Evolutionary conservation across 2,113 vertebrate species (phyloP), one percentile per base, ranked within the genome.

Genomic region (Hypanus sabinus): DNA sequence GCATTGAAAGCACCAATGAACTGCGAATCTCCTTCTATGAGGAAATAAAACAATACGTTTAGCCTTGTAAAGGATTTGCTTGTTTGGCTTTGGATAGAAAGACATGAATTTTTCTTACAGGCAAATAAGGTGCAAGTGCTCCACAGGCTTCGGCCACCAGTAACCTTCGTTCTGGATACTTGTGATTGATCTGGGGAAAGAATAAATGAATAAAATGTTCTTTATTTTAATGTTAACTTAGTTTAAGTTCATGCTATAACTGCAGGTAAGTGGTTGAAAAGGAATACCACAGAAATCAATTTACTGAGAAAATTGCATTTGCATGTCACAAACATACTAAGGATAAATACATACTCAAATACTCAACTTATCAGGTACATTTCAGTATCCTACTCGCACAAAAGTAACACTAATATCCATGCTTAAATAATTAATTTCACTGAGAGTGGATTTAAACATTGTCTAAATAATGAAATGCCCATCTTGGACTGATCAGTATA

Each of bases 71-170:
- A 18, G 30, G 6, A 83, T 30, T 90, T 68, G 3, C 7, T 90
- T 0, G 0, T 16, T 65, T 27, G 11, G 57, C 33, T 70, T 33
- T 60, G 68, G 83, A 94, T 20, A 76, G 33, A 73, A 93, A 77
- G 36, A 14, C 81, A 85, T 20, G 18, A 27, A 81, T 0, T 94
- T 94, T 91, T 97, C 98, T 98, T 97, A 99, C 99, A 95, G 99
- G 99, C 96, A 99, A 97, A 94, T 99, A 99, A 62, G 99, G 99
- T 95, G 98, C 99, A 95, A 99, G 95, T 20, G 99, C 99, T 95
- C 99, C 99, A 96, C 99, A 99, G 91, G 99, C 98, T 95, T 99
- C 99, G 20, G 99, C 99, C 95, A 99, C 99, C 94, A 99, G 96
- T 11, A 99, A 95, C 95, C 99, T 97, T 95, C 99, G 98, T 96